phyloP scores from a whole-genome alignment of 2,888 invertebrate species.

The Folsomia manolachei region DNA sequence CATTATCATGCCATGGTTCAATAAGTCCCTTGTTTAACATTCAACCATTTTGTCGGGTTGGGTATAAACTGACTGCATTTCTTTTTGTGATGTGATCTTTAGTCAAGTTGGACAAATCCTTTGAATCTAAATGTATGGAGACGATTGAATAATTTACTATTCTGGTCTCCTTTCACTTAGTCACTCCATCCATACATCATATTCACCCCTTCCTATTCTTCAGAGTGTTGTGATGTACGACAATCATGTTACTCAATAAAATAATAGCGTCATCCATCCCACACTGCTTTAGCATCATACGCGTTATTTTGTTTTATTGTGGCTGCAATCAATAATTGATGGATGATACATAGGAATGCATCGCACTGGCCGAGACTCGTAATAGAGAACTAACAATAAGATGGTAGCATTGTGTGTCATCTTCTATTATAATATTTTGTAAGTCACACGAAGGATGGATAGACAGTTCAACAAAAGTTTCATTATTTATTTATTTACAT shows the following conservation, averaged over 20 bases:
- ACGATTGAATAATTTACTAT: slow-evolving; percentile 19
- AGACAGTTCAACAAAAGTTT: no score
- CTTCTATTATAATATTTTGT: no score
- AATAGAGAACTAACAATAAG: no score
- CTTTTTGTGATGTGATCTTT: not conserved
- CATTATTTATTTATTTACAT: not conserved
- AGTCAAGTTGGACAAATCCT: slow-evolving; percentile 8
- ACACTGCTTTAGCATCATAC: not conserved
- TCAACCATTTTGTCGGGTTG: not conserved
- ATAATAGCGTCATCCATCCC: not conserved
- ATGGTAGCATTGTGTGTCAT: no score
- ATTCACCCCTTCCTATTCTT: slow-evolving; percentile 13
- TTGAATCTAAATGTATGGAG: slow-evolving; percentile 3
- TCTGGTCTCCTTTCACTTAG: slow-evolving; percentile 24
- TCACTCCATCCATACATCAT: slow-evolving; percentile 31
- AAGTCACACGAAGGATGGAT: no score
- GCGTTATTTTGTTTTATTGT: no score
- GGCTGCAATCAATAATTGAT: slow-evolving; percentile 3
- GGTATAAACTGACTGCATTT: not conserved
- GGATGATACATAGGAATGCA: not conserved
- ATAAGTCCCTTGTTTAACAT: not conserved
- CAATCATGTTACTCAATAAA: slow-evolving; percentile 5
- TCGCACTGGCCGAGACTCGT: no score
- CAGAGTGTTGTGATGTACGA: not conserved
- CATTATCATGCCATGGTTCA: no score